Percentiles rank a stretch among this genome's conserved stretches.
phyloP scores from a whole-genome alignment of 2,113 vertebrate genomes.

The Poeciliopsis retropinna region DNA sequence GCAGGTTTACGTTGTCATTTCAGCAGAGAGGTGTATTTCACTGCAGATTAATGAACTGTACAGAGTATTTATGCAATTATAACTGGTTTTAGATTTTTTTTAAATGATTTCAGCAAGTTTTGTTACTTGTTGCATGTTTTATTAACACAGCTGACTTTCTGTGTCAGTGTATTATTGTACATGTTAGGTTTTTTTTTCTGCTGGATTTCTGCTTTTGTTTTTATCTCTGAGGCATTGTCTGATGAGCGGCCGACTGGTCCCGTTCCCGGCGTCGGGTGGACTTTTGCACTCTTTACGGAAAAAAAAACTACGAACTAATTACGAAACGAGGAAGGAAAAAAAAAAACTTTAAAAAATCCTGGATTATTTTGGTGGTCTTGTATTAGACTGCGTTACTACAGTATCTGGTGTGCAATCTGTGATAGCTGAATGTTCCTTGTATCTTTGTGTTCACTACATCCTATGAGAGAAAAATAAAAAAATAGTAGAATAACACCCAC shows the following conservation, averaged over 20 bases:
- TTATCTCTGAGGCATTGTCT: conserved; percentile 62
- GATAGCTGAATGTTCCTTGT: conserved; percentile 98
- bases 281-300: conserved; percentile 89
- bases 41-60: conserved; percentile 88
- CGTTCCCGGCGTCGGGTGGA: conserved; percentile 85
- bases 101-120: conserved; percentile 96
- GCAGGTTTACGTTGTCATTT: conserved; percentile 86
- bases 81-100: conserved; percentile 93
- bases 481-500: conserved; percentile 81
- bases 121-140: conserved; percentile 98
- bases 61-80: conserved; percentile 99
- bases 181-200: conserved; percentile 78
- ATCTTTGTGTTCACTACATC: conserved; percentile 96
- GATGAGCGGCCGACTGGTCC: conserved; percentile 80
- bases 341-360: neutral
- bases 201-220: conserved; percentile 15
- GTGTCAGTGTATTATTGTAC: conserved; percentile 98
- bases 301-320: conserved; percentile 71
- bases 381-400: conserved; percentile 92
- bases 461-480: conserved; percentile 71
- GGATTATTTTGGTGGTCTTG: conserved; percentile 86
- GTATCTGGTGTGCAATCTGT: conserved; percentile 96
- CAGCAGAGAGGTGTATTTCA: conserved; percentile 84
- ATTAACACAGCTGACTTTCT: conserved; percentile 99
- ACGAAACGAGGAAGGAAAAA: conserved; percentile 31